These are phyloP conservation scores for Eupelmus urozonus DNA, from an alignment of 2,888 invertebrate genomes.

Conservation along the genomic window DNA sequence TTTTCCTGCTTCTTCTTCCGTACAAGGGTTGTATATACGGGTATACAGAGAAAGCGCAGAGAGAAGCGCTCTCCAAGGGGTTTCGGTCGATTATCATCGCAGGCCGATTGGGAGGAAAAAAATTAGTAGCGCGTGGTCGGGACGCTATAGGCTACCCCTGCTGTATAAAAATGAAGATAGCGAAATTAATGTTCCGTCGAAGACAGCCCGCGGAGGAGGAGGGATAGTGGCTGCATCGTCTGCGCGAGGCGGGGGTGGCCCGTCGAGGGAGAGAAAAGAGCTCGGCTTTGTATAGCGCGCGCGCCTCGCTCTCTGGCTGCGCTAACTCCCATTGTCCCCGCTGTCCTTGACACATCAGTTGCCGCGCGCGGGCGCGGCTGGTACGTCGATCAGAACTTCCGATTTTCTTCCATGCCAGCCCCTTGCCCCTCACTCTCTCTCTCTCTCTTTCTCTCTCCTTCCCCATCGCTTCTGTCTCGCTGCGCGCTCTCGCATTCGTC, in stretches of 20 bases:
- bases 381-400: constrained; percentile 58
- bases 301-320: not conserved
- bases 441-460: constrained; percentile 15
- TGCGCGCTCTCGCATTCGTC: constrained; percentile 44
- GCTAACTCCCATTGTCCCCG: constrained; percentile 52
- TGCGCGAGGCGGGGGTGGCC: not conserved
- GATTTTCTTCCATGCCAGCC: constrained; percentile 46
- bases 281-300: constrained; percentile 44
- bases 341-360: constrained; percentile 60
- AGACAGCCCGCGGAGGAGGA: constrained; percentile 28
- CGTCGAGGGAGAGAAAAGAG: constrained; percentile 9
- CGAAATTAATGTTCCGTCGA: constrained; percentile 58
- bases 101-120: constrained; percentile 27
- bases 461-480: constrained; percentile 23
- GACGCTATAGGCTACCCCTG: constrained; percentile 15
- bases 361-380: too few relatives aligned
- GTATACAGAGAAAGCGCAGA: not conserved
- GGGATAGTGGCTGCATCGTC: too few relatives aligned
- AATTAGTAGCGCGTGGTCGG: constrained; percentile 45
- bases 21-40: not conserved
- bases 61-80: not conserved
- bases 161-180: constrained; percentile 52
- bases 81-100: not conserved
- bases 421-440: not conserved
- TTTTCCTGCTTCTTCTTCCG: not conserved